Base-by-base conservation (phyloP, 2,113 vertebrate genomes). In the Poecilia latipinna region DNA sequence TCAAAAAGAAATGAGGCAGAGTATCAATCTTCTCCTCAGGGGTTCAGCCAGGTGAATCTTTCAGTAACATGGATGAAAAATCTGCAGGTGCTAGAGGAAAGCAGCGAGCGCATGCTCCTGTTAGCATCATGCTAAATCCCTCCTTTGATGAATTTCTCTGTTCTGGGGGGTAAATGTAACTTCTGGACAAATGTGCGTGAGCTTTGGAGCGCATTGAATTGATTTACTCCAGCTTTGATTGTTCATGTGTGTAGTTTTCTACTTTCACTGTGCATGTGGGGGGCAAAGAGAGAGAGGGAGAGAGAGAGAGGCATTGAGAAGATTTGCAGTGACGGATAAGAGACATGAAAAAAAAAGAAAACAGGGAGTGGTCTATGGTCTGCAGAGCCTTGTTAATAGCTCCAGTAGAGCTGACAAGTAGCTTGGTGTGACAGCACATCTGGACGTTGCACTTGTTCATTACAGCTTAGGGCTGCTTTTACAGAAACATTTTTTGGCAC, bases 391-490 rank as follows among this genome's bases (percentile, higher is more conserved):
- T 72, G 79, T 90, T 90, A 91, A 86, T 77, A 81, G 71, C 74
- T 33, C 71, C 83, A 86, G 84, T 78, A 90, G 80, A 90, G 80
- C 44, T 78, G 82, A 82, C 79, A 82, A 75, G 80, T 61, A 70
- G 42, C 88, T 68, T 72, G 64, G 83, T 78, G 74, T 79, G 87
- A 81, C 83, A 84, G 86, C 82, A 88, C 89, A 92, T 90, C 86
- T 92, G 91, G 85, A 88, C 84, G 75, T 70, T 84, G 81, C 80
- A 83, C 62, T 85, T 79, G 82, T 72, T 89, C 72, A 68, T 74
- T 82, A 80, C 61, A 35, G 78, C 77, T 77, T 26, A 80, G 71
- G 62, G 32, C 64, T 70, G 13, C 51, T 70, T 80, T 75, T 68
- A 69, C 51, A 72, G 61, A 37, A 72, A 70, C 48, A 68, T 63